Base-by-base conservation (phyloP, 2,797 vertebrate species). In the Poecilia wingei region DNA sequence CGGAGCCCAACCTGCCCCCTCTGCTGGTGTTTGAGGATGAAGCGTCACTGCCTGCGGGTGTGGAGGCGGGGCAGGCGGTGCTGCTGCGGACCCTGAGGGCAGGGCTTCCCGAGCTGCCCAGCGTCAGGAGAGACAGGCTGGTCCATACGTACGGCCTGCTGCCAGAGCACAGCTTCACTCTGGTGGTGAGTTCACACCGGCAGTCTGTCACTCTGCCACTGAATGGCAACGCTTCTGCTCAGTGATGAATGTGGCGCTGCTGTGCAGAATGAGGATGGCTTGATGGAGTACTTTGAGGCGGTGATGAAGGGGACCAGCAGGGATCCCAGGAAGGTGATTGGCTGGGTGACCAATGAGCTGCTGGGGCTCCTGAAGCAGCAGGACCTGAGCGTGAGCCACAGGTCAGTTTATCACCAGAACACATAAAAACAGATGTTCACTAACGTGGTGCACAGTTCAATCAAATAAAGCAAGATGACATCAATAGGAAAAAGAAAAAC, bases 1-100 rank as follows among this genome's bases (percentile, higher is more conserved):
- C 98, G 0, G 98, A 99, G 89, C 98, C 98, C 86, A 99, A 99
- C 93, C 96, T 99, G 89, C 98, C 98, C 20, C 98, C 98, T 46
- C 89, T 99, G 90, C 93, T 97, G 74, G 95, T 99, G 75, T 97
- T 97, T 0, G 96, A 97, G 83, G 74, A 94, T 7, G 86, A 92
- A 66, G 93, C 96, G 76, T 96, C 97, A 2, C 78, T 95, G 82
- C 97, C 97, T 22, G 12, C 90, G 74, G 93, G 94, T 46, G 20
- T 88, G 46, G 96, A 95, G 84, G 82, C 93, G 1, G 84, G 95
- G 87, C 96, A 97, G 91, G 96, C 95, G 72, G 95, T 99, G 89
- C 93, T 98, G 88, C 94, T 99, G 75, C 96, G 98, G 89, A 89
- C 80, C 90, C 92, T 99, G 88, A 95, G 89, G 69, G 89, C 95